Evolutionary conservation across 2,113 vertebrate species (phyloP), one percentile per base, ranked within the genome.

Genomic region (Spermophilus dauricus): DNA sequence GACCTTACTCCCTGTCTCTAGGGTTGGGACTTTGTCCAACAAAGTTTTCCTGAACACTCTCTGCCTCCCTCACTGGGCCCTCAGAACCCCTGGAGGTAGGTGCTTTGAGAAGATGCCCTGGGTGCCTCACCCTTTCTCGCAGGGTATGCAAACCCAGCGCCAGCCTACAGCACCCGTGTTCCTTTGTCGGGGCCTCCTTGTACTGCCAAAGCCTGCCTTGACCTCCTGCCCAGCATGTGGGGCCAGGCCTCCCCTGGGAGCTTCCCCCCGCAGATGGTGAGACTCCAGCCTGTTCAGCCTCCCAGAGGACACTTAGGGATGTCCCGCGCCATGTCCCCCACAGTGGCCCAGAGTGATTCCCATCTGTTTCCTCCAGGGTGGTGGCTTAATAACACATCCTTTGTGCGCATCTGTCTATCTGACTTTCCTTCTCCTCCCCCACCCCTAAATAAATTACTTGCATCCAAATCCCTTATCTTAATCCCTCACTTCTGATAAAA

Each of bases 141-240:
- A 37, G 34, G 37, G 8, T 42, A 39, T 0, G 8, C n/a, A 34
- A 30, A 5, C 73, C 26, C 20, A 22, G 34, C 22, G 0, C 32
- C 28, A 8, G 11, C 13, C 39, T 26, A 58, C 0, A 8, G 67
- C 22, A 18, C 11, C 70, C 78, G 28, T 0, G 6, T 10, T 20
- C 72, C 67, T 53, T 20, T 12, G 20, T 75, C 39, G 76, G 90
- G 24, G 34, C 28, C 81, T 70, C 58, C 58, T 16, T 16, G 78
- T 32, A 65, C 65, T 42, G 34, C 18, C 32, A 4, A 63, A 51
- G 34, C n/a, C 18, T 42, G 34, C 39, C 48, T 10, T n/a, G 2
- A 7, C 14, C 6, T 69, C 26, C 51, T 0, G 0, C 30, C 10
- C 16, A 30, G 14, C 32, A n/a, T 3, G 17, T 8, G 0, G 42